Evolutionary conservation across 2,113 vertebrate species (phyloP), one percentile per base, ranked within the genome.

Genomic region (Protobothrops mucrosquamatus): DNA sequence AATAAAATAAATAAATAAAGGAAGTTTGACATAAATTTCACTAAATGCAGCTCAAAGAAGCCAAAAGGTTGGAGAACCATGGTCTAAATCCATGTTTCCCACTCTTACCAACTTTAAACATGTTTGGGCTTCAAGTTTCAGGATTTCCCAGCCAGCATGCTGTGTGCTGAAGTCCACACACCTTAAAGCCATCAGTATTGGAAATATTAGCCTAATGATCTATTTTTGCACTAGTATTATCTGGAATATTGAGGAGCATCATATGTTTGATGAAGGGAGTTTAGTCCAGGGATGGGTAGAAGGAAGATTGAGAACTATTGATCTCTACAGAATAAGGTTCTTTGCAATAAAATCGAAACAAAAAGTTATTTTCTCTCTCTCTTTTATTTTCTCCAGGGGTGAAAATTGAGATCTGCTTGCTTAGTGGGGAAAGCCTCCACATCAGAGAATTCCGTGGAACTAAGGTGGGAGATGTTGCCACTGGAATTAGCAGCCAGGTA

Each of bases 401-500:
- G 57, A 99, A 98, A 90, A 98, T 99, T 91, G 98, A 98, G 94
- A 99, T 99, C 95, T 97, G 97, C 96, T 97, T 98, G 95, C 98
- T 99, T 90, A 98, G 97, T 51, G 97, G 98, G 2, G 98, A 97
- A 89, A 98, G 97, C 92, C 96, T 99, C 91, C 97, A 97, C 88
- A 99, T 99, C 97, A 98, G 99, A 92, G 99, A 99, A 96, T 98
- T 98, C 74, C 98, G 98, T 34, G 98, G 98, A 54, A 98, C 98
- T 81, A 99, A 98, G 92, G 98, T 99, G 96, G 98, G 99, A 94
- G 99, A 99, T 96, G 98, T 99, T 1, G 99, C 99, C 48, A 98
- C 98, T 0, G 99, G 99, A 94, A 99, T 99, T 97, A 99, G 99
- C 93, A 98, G 99, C 96, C 99, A 99, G 98, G 99, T 99, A 95